Base-by-base conservation (phyloP, 2,888 invertebrate genomes). In the Helleia helle region DNA sequence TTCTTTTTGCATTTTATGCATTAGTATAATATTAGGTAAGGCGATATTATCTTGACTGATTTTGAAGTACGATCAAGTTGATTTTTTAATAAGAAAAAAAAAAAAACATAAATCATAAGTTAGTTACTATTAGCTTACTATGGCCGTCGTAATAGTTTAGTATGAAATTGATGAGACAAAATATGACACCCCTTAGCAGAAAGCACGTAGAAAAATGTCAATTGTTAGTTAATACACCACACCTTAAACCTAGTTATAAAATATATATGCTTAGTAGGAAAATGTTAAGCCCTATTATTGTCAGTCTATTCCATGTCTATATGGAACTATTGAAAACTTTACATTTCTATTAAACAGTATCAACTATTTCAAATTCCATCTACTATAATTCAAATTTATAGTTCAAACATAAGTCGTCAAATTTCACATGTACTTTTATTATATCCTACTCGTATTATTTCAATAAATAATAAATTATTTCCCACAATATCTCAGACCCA, bases 221-320 rank as follows among this genome's bases (percentile, higher is more conserved):
- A 41, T 44, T 44, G 40, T 47, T 49, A 66, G 61, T 64, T 65
- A 69, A 71, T 75, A 83, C 77, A 80, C 75, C 81, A 83, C 80
- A 79, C 79, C 83, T 81, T 81, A 81, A n/a, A 56, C 56, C 77
- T 79, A 83, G 58, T 65, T 72, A 80, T 70, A 77, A 65, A 63
- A 69, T 64, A n/a, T n/a, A n/a, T n/a, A 42, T 30, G 17, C 31
- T 31, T 31, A 31, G 31, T 18, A 34, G 18, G 34, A 34, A 34
- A 34, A 34, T 34, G 22, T 22, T 34, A 34, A 34, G 18, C 18
- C 34, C 12, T 34, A 34, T 18, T 11, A n/a, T 11, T 26, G 18
- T 34, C 22, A 34, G 34, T 34, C 34, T 34, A 22, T 34, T 18
- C n/a, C 30, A 30, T 14, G 12, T 18, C 17, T 18, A 17, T 22